Conservation (phyloP, 1,140 invertebrate species). For the Euschistus heros region DNA sequence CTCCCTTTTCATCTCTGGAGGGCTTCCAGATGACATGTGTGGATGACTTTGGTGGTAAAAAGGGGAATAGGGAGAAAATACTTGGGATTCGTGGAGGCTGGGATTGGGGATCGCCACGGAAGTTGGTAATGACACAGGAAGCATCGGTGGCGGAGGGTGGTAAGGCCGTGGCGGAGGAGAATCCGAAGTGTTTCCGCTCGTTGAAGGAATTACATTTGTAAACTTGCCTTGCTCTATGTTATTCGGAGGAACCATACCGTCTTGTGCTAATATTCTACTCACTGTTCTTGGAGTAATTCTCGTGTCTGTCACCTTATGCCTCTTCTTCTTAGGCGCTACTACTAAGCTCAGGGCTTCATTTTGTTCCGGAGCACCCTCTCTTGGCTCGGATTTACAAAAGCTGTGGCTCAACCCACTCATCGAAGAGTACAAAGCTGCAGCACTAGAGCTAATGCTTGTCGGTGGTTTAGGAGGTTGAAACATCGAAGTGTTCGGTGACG, state of each 20-base stretch:
- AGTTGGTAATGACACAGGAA: constrained; percentile 78
- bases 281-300: constrained; percentile 85
- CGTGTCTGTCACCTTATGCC: constrained; percentile 94
- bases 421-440: constrained; percentile 45
- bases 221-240: constrained; percentile 32
- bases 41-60: constrained; percentile 55
- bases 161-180: constrained; percentile 55
- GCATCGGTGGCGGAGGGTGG: constrained; percentile 62
- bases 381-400: constrained; percentile 51
- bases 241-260: constrained; percentile 52
- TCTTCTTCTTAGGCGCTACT: constrained; percentile 88
- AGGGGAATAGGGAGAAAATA: constrained; percentile 81
- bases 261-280: constrained; percentile 70
- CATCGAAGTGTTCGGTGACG: constrained; percentile 53
- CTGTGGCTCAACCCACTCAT: constrained; percentile 46
- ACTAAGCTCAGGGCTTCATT: constrained; percentile 89
- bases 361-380: constrained; percentile 67
- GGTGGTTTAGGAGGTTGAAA: constrained; percentile 68
- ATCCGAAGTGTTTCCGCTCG: constrained; percentile 35
- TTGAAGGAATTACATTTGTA: constrained; percentile 36
- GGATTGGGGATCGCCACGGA: constrained; percentile 94
- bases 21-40: constrained; percentile 31
- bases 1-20: constrained; percentile 31
- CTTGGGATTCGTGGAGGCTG: constrained; percentile 85
- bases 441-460: constrained; percentile 51